Base-by-base conservation (phyloP, 2,888 invertebrate species). In the Meta bourneti region DNA sequence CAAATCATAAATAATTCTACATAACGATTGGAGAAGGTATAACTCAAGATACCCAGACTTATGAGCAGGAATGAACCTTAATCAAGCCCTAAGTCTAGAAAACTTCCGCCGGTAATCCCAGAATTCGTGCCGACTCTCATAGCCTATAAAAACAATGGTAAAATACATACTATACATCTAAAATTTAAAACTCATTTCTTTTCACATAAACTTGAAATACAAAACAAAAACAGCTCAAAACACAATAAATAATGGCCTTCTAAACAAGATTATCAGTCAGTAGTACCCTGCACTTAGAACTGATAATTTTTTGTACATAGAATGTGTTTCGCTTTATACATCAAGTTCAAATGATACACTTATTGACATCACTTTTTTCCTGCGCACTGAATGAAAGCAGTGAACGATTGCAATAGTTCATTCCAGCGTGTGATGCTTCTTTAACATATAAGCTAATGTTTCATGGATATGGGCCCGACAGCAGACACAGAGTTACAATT, bases 171-270 rank as follows among this genome's bases (percentile, higher is more conserved):
- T 79, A 79, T 79, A 79, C 20, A 20, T 13, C 79, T 79, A 61
- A 51, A 61, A 16, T 61, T 19, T 61, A 20, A 61, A 61, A 34
- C 20, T 61, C 79, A 61, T 61, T 61, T 77, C 77, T 77, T 49
- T 61, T 79, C 16, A 61, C 79, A 79, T 79, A 79, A 79, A 79
- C 61, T 79, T 61, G 61, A 79, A 61, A 79, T 61, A 20, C 61
- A 79, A 79, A 79, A 79, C 79, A 61, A 79, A 79, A 34, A 20
- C 61, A 61, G 81, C 81, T 82, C 71, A 34, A n/a, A 82, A 82
- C 9, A 8, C 49, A 82, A 82, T 82, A 82, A 82, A 82, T 82
- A 82, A 82, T 69, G 49, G 49, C 81, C 48, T 82, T 49, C 84
- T 75, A 83, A 52, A 54, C 54, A 61, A 77, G 48, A 75, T 75